Conservation (phyloP, 2,888 invertebrate genomes). For the Athripsodes cinereus region DNA sequence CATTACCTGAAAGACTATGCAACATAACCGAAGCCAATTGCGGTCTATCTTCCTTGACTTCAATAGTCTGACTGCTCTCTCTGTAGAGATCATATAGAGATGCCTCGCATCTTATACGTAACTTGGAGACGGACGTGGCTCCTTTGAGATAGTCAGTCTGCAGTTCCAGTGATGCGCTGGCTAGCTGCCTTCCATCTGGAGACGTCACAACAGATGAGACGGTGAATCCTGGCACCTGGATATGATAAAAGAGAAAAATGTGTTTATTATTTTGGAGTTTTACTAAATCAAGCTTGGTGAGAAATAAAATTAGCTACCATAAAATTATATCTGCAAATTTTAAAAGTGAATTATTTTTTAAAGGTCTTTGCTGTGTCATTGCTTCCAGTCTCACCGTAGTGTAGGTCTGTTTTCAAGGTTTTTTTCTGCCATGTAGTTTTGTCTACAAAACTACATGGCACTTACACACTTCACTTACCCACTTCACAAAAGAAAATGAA, state of each 20-base stretch:
- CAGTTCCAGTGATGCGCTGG: conserved; percentile 51
- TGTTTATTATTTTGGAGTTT: no score
- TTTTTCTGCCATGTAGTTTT: no score
- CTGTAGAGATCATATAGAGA: conserved; percentile 58
- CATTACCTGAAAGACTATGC: conserved; percentile 29
- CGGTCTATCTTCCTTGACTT: conserved; percentile 53
- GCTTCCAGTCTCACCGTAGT: no score
- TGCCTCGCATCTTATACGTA: conserved; percentile 51
- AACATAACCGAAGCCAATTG: conserved; percentile 58
- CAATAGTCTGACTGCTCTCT: conserved; percentile 53
- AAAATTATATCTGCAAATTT: no score
- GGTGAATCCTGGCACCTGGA: conserved; percentile 56
- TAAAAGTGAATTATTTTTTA: no score
- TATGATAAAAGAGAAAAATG: background rate
- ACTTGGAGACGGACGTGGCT: conserved; percentile 23
- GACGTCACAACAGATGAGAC: conserved; percentile 52
- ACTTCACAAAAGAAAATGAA: no score
- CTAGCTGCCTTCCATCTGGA: conserved; percentile 54
- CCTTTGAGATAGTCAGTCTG: conserved; percentile 34
- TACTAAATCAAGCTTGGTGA: no score
- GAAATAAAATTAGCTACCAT: no score
- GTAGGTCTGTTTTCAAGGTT: no score
- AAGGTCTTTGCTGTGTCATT: no score
- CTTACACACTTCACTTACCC: no score
- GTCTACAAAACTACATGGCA: no score